Percentiles rank a stretch among this genome's conserved stretches.
phyloP scores from a whole-genome alignment of 2,797 vertebrate species.

The Synaphobranchus kaupii region DNA sequence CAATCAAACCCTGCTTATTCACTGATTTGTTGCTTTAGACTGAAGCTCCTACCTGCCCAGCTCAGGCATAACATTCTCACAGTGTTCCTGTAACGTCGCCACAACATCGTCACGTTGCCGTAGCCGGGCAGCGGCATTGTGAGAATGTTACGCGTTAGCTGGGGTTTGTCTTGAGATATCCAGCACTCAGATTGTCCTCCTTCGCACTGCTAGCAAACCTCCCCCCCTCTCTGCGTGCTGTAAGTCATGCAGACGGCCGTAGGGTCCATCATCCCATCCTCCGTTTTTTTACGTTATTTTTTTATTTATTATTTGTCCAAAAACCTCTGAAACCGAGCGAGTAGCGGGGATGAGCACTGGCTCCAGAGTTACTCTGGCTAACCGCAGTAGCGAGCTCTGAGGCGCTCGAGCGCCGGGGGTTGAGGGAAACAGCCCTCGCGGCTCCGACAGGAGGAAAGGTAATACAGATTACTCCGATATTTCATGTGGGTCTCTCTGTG shows the following conservation, averaged over 20 bases:
- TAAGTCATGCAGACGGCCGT: constrained; percentile 47
- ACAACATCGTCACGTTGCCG: not conserved
- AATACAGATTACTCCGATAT: constrained; percentile 71
- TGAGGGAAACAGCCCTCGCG: constrained; percentile 72
- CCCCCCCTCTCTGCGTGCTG: constrained; percentile 52
- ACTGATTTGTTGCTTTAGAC: constrained; percentile 69
- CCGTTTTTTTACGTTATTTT: constrained; percentile 39
- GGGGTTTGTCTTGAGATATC: constrained; percentile 72
- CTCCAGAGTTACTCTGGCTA: constrained; percentile 57
- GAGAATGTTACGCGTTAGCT: not conserved
- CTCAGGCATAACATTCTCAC: not conserved
- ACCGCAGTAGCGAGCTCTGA: constrained; percentile 63
- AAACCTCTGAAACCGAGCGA: constrained; percentile 45
- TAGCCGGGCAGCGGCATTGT: not conserved
- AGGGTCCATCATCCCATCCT: constrained; percentile 41
- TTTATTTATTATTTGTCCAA: constrained; percentile 58
- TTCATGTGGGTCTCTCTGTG: constrained; percentile 68
- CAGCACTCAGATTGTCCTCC: constrained; percentile 66
- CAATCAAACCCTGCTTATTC: not conserved
- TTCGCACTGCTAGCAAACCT: constrained; percentile 62
- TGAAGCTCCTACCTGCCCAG: constrained; percentile 72
- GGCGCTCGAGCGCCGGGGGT: constrained; percentile 60
- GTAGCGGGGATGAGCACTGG: not conserved
- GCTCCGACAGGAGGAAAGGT: constrained; percentile 73
- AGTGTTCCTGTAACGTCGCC: not conserved